Percentiles rank a stretch among this genome's conserved stretches.
These are phyloP conservation scores for Myocastor coypus DNA, from an alignment of 2,113 vertebrate species.

Conservation along the genomic window DNA sequence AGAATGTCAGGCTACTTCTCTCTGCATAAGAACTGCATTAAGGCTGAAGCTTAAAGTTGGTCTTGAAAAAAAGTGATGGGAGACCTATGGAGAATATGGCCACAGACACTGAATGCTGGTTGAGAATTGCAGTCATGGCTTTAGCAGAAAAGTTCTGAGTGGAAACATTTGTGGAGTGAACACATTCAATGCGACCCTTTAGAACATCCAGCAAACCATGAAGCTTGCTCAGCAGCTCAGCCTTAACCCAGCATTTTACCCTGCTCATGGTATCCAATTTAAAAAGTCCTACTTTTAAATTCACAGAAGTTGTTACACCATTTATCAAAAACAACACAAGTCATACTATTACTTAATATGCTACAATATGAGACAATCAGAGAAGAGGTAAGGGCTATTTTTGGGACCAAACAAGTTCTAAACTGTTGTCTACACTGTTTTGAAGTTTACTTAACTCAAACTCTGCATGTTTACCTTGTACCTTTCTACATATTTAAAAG, in stretches of 20 bases:
- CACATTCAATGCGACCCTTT: not conserved
- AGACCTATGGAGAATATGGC: not conserved
- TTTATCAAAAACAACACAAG: not conserved
- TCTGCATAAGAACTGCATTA: not conserved
- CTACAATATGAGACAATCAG: not conserved
- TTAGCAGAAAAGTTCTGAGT: not conserved
- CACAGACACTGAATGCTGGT: not conserved
- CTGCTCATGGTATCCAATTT: not conserved
- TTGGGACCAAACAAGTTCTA: not conserved
- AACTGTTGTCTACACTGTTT: not conserved
- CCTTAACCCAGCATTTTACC: not conserved
- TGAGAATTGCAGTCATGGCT: not conserved
- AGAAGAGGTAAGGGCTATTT: not conserved
- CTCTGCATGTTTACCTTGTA: not conserved
- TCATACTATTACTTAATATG: not conserved
- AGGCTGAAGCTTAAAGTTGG: not conserved
- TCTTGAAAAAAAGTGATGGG: not conserved
- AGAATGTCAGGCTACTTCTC: not conserved
- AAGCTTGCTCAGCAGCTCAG: not conserved
- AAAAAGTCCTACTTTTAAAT: not conserved
- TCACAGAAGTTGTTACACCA: not conserved
- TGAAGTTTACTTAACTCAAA: not conserved
- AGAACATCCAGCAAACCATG: not conserved
- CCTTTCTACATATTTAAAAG: not conserved
- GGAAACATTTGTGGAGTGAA: not conserved